A percentile compares a stretch with the other conserved stretches of the same genome.
Evolutionary conservation across 2,888 invertebrate species (phyloP).

Genomic region (Hypomecis atomaria): DNA sequence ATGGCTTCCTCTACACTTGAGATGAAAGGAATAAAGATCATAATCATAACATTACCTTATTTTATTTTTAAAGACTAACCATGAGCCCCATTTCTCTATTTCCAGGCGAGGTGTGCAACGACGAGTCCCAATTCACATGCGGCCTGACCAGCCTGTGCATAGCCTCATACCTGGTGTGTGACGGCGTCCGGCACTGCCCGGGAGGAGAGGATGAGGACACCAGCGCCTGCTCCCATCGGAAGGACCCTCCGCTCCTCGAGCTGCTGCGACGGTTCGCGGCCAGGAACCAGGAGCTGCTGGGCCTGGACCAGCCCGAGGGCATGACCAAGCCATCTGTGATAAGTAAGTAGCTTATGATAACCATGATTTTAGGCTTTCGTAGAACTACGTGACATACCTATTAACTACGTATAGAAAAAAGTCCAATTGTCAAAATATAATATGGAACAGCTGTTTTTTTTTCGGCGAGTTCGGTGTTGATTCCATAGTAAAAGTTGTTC

Average conservation of each 20-base stretch:
- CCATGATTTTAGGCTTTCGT: no score
- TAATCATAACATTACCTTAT: no score
- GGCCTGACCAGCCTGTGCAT: conserved; percentile 84
- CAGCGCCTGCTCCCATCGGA: conserved; percentile 66
- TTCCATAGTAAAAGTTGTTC: no score
- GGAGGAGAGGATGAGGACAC: conserved; percentile 85
- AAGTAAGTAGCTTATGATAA: conserved; percentile 63
- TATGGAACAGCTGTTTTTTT: no score
- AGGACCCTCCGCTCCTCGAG: conserved; percentile 75
- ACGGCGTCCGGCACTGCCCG: conserved; percentile 87
- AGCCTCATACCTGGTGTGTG: conserved; percentile 87
- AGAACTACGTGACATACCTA: no score
- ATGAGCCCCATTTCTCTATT: conserved; percentile 20
- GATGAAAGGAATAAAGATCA: no score
- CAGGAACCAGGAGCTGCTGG: conserved; percentile 75
- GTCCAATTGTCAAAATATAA: no score
- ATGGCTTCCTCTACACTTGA: no score
- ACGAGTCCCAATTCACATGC: conserved; percentile 73
- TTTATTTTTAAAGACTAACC: no score
- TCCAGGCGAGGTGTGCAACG: conserved; percentile 73
- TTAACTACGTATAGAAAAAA: no score
- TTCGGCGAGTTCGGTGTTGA: no score
- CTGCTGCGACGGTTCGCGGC: conserved; percentile 74
- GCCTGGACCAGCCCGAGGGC: conserved; percentile 70
- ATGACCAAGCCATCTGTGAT: conserved; percentile 78